Evolutionary conservation across 2,888 invertebrate genomes (phyloP), one percentile per base, ranked within the genome.

Genomic region (Trisateles emortualis): DNA sequence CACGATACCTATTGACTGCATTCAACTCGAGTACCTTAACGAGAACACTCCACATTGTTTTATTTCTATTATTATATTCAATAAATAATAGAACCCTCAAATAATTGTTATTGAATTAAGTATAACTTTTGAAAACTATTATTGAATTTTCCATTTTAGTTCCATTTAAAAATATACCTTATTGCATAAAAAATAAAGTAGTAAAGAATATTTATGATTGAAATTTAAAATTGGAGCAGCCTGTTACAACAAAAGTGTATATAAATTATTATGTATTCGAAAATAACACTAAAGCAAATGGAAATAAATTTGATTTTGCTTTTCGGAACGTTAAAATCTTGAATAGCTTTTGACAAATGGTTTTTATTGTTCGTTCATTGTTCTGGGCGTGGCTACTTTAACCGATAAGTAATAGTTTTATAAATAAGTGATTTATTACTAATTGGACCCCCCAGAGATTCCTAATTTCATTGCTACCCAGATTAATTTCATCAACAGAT

Each of bases 1-100:
- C 75, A 75, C 74, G 75, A 75, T 66, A 65, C 66, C 69, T 56
- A 64, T 75, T 72, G 72, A 74, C 64, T 62, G 45, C 55, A 63
- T 68, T 59, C 54, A 61, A 62, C 29, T 16, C 45, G 32, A 69
- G 55, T 16, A 56, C 63, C 58, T 42, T 51, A 26, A 59, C 55
- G 52, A 59, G 64, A 66, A 40, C 53, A 64, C 70, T 66, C 17
- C 54, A 64, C 56, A 64, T 68, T 68, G 68, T 68, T 68, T 68
- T 65, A 66, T 58, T 55, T 58, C 51, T 50, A 50, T 66, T 66
- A 64, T 68, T 61, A 35, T 60, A 56, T 63, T 63, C 63, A 63
- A 47, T 32, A 51, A 53, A 66, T 50, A 65, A 61, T 53, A 47
- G 53, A 40, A 11, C 48, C 57, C 48, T 40, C 45, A 42, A 54